Percentiles rank a stretch among this genome's conserved stretches.
Evolutionary conservation across 2,888 invertebrate species (phyloP).

Genomic region (Eupithecia subfuscata): DNA sequence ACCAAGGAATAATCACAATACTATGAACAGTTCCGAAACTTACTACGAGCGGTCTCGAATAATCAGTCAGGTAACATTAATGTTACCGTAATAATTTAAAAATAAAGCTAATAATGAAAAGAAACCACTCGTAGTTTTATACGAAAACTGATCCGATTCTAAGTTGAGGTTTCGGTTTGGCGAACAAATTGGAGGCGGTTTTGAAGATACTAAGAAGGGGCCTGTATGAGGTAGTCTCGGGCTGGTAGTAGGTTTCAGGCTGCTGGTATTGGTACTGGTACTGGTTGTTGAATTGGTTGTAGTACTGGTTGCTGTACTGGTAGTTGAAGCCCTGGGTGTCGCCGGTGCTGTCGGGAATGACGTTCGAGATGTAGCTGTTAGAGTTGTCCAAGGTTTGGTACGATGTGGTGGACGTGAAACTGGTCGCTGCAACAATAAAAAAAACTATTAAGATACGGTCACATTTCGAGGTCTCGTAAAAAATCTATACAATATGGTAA

Average conservation of each 20-base stretch:
- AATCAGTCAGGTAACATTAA: slow-evolving; percentile 81
- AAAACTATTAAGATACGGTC: slow-evolving; percentile 38
- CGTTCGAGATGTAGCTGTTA: slow-evolving; percentile 81
- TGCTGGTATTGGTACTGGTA: slow-evolving; percentile 70
- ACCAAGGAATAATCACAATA: slow-evolving; percentile 79
- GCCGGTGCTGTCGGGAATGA: slow-evolving; percentile 81
- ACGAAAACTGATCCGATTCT: slow-evolving; percentile 77
- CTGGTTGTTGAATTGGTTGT: slow-evolving; percentile 72
- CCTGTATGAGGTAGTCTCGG: slow-evolving; percentile 72
- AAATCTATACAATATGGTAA: slow-evolving; percentile 42
- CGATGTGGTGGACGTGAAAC: slow-evolving; percentile 72
- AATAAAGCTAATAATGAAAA: slow-evolving; percentile 68
- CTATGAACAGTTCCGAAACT: slow-evolving; percentile 76
- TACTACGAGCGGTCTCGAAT: slow-evolving; percentile 70
- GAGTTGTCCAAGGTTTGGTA: slow-evolving; percentile 74
- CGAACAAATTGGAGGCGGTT: slow-evolving; percentile 73
- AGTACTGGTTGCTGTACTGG: slow-evolving; percentile 68
- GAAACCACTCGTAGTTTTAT: slow-evolving; percentile 51
- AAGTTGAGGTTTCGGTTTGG: slow-evolving; percentile 73
- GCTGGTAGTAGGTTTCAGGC: slow-evolving; percentile 61
- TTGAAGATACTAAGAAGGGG: slow-evolving; percentile 79
- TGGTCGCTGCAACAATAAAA: slow-evolving; percentile 68
- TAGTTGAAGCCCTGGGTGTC: slow-evolving; percentile 72
- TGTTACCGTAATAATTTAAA: slow-evolving; percentile 74
- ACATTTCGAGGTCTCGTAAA: slow-evolving; percentile 39